Evolutionary conservation across 2,888 invertebrate species (phyloP), one percentile per base, ranked within the genome.

Genomic region (Drosophila testacea): DNA sequence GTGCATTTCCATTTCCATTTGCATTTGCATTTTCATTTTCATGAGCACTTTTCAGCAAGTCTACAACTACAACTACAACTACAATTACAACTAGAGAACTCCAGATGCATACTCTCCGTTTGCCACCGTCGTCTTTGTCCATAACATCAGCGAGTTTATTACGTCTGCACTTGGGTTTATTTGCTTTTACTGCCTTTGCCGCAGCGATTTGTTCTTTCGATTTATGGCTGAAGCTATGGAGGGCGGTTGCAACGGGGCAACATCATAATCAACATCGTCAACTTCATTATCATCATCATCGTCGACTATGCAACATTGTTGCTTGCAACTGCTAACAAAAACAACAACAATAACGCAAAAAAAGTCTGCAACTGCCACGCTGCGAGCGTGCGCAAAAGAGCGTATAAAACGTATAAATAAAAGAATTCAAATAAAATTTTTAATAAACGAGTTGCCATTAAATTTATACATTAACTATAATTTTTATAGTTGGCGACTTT

Each of bases 391-490:
- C 75, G 80, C 85, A 84, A 82, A 77, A 75, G 79, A 83, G 80
- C 83, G 86, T 81, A 88, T 83, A 88, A 88, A 85, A 85, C 88
- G 88, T 84, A 85, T 84, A 84, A 88, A 85, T 88, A 86, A 86
- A 88, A 85, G 88, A 87, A 90, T 91, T 90, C 90, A 90, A 91
- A 91, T 91, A 91, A 91, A 92, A 91, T 87, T 90, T 92, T 91
- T 91, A 92, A 92, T 92, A 92, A 92, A 92, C 92, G 92, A 91
- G 91, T 91, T 87, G 88, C 91, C 92, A 91, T 92, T 92, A 92
- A 92, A 90, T 91, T 91, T 91, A 91, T 92, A 91, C 92, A 91
- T 92, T 92, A 92, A 92, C 90, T 91, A 91, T 91, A 92, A 91
- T 90, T 90, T 89, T 90, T 88, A 83, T 90, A 89, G 90, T 89